Conservation (phyloP, 2,797 vertebrate species). For the Decapterus maruadsi region DNA sequence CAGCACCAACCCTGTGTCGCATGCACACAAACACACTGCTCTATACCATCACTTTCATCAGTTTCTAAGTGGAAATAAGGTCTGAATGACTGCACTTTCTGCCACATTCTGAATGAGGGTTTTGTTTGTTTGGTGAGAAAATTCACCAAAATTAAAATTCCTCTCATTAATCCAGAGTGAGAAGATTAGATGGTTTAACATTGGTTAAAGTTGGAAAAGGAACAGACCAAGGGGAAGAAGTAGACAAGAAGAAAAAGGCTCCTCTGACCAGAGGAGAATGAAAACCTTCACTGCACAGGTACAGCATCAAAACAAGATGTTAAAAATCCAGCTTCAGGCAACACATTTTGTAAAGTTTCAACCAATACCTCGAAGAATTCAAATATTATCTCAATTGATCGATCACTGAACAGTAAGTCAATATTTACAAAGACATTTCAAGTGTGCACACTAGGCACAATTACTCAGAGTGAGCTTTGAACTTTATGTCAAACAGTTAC, state of each 20-base stretch:
- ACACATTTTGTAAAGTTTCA: constrained; percentile 41
- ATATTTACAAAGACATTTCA: neutral
- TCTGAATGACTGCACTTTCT: constrained; percentile 53
- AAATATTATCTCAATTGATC: constrained; percentile 36
- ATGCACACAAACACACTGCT: constrained; percentile 18
- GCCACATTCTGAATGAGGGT: constrained; percentile 48
- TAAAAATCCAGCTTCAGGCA: constrained; percentile 47
- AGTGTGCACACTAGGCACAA: constrained; percentile 1
- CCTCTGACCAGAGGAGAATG: constrained; percentile 62
- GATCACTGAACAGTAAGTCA: constrained; percentile 4
- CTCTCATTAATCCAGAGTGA: constrained; percentile 48
- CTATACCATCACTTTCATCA: constrained; percentile 32
- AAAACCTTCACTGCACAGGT: constrained; percentile 49
- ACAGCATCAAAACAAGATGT: constrained; percentile 59
- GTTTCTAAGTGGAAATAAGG: constrained; percentile 46
- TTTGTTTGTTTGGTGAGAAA: constrained; percentile 55
- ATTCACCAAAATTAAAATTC: constrained; percentile 26
- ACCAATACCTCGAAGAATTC: constrained; percentile 34
- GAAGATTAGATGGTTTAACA: constrained; percentile 57
- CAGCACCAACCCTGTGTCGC: constrained; percentile 2
- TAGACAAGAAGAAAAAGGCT: constrained; percentile 43
- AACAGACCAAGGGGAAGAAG: constrained; percentile 40
- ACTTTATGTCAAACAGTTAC: constrained; percentile 23
- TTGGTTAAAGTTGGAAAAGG: constrained; percentile 48
- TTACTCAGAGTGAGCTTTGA: constrained; percentile 20